These are phyloP conservation scores for Belgica antarctica DNA, from an alignment of 2,888 invertebrate genomes.

Conservation along the genomic window DNA sequence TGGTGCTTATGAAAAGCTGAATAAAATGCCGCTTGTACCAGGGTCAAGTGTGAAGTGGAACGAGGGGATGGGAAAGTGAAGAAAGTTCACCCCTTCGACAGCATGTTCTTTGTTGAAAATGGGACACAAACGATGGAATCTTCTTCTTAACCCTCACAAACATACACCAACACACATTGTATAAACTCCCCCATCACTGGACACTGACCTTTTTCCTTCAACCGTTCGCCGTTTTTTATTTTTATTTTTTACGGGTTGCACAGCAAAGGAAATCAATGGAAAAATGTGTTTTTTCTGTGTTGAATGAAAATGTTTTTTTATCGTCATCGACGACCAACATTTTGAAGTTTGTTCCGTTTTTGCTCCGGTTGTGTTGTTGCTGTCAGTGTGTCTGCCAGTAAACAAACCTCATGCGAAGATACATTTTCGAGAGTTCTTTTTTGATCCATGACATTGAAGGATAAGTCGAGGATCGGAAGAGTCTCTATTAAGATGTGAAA, in stretches of 20 bases:
- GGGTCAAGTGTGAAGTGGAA: neutral
- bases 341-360: conserved; percentile 11
- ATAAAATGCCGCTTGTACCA: neutral
- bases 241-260: conserved; percentile 27
- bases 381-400: neutral
- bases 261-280: conserved; percentile 25
- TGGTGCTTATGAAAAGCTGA: too few species aligned
- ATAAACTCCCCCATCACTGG: conserved; percentile 8
- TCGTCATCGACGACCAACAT: conserved; percentile 5
- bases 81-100: neutral
- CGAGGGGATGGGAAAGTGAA: neutral
- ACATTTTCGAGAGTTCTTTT: too few species aligned
- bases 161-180: neutral
- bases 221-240: conserved; percentile 28
- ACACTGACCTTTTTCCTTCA: conserved; percentile 36
- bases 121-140: conserved; percentile 16
- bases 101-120: neutral
- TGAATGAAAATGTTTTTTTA: conserved; percentile 23
- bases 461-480: too few species aligned
- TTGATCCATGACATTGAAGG: conserved; percentile 29
- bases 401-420: too few species aligned
- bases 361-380: neutral
- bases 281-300: conserved; percentile 21
- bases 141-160: neutral
- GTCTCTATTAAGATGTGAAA: too few species aligned